phyloP scores from a whole-genome alignment of 35 echinoderm and acorn worm species.

The Ophiothrix spiculata region DNA sequence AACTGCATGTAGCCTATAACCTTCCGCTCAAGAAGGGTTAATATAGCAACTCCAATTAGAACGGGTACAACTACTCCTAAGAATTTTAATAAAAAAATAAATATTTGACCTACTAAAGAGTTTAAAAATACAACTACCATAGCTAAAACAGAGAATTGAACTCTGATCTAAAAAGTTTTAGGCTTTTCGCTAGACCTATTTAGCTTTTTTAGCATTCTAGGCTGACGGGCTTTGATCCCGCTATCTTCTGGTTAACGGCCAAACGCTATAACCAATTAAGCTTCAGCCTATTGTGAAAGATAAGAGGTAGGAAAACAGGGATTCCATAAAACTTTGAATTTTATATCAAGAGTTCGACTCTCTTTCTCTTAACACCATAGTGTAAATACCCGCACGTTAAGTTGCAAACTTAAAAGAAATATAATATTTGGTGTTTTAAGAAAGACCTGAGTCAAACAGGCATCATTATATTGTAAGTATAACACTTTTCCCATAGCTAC shows the following conservation, averaged over 20 bases:
- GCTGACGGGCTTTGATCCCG: slow-evolving; percentile 41
- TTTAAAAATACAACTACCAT: slow-evolving; percentile 39
- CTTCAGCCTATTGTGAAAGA: slow-evolving; percentile 44
- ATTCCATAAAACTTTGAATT: slow-evolving; percentile 61
- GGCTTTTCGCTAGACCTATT: slow-evolving; percentile 47
- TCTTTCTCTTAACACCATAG: slow-evolving; percentile 20
- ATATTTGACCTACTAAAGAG: slow-evolving; percentile 35
- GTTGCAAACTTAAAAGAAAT: not conserved
- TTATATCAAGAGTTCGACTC: slow-evolving; percentile 45
- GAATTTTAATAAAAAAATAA: slow-evolving; percentile 24
- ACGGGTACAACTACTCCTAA: slow-evolving; percentile 28
- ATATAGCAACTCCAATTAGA: slow-evolving; percentile 45
- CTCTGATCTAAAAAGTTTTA: slow-evolving; percentile 40
- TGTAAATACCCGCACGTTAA: not conserved
- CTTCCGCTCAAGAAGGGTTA: slow-evolving; percentile 68
- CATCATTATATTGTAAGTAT: not conserved
- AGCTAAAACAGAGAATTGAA: slow-evolving; percentile 60
- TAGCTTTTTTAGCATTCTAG: slow-evolving; percentile 51
- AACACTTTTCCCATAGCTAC: not conserved
- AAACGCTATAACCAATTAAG: slow-evolving; percentile 52
- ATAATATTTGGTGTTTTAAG: not conserved
- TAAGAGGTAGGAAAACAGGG: slow-evolving; percentile 63
- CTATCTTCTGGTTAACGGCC: slow-evolving; percentile 71
- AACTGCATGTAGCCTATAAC: slow-evolving; percentile 77
- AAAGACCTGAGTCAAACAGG: not conserved